Conservation (phyloP, 2,888 invertebrate genomes). For the Emmelina monodactyla region DNA sequence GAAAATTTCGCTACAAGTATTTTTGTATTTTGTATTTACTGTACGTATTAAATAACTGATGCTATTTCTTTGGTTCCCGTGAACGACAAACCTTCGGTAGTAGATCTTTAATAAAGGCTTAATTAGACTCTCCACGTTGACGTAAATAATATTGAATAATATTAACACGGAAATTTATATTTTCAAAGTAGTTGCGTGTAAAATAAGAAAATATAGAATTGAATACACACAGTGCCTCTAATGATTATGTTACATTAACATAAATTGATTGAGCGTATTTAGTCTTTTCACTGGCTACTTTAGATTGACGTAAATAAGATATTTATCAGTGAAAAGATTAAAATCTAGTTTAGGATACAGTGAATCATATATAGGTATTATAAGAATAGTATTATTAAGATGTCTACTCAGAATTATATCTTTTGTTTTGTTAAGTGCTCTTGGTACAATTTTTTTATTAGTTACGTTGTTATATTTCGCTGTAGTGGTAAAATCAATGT, state of each 20-base stretch:
- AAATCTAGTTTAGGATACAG: conserved; percentile 50
- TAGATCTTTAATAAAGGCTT: not conserved
- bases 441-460: conserved; percentile 34
- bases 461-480: conserved; percentile 12
- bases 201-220: conserved; percentile 46
- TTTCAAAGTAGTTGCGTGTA: conserved; percentile 41
- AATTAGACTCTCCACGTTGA: not conserved
- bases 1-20: conserved; percentile 60
- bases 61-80: not conserved
- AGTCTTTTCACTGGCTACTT: conserved; percentile 44
- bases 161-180: conserved; percentile 3
- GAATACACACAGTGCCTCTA: conserved; percentile 68
- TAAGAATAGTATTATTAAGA: conserved; percentile 44
- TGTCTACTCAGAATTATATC: conserved; percentile 30
- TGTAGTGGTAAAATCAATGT: conserved; percentile 14
- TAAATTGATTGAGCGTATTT: conserved; percentile 61
- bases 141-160: not conserved
- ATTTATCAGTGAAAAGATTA: conserved; percentile 47
- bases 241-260: conserved; percentile 68
- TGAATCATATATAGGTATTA: conserved; percentile 41
- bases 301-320: conserved; percentile 15
- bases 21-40: conserved; percentile 60
- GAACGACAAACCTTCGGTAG: not conserved
- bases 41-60: conserved; percentile 18
- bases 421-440: conserved; percentile 27